phyloP scores from a whole-genome alignment of 2,113 vertebrate species.

The Empidonax traillii region DNA sequence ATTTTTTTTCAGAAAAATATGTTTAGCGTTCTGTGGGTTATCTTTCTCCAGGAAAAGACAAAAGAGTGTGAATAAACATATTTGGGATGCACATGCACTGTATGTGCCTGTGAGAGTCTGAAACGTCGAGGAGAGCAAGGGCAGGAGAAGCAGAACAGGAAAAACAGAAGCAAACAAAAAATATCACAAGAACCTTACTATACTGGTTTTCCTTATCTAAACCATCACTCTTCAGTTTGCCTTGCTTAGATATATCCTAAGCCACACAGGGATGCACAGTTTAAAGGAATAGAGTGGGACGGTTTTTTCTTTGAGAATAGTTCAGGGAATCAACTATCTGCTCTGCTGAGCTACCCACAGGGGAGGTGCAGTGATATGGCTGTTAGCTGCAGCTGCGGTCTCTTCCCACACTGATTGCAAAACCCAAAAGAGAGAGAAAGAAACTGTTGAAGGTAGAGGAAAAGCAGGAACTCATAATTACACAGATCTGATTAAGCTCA shows the following conservation, averaged over 20 bases:
- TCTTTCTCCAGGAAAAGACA: not conserved
- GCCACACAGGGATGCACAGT: fast-evolving
- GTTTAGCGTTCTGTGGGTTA: not conserved
- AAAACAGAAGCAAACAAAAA: not conserved
- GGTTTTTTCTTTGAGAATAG: not conserved
- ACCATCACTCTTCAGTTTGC: not conserved
- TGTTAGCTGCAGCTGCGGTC: not conserved
- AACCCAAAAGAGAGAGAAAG: not conserved
- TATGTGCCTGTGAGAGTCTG: not conserved
- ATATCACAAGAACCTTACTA: not conserved
- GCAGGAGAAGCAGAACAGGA: not conserved
- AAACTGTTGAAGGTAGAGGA: not conserved
- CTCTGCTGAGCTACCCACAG: not conserved
- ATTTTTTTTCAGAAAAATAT: not conserved
- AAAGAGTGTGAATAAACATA: not conserved
- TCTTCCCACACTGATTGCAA: not conserved
- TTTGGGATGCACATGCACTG: fast-evolving
- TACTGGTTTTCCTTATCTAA: not conserved
- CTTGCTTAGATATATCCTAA: not conserved
- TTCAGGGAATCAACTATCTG: not conserved
- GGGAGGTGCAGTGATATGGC: not conserved
- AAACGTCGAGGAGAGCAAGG: fast-evolving
- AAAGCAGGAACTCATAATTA: not conserved
- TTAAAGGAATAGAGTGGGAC: not conserved
- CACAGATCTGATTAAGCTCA: not conserved